Conservation (phyloP, 2,113 vertebrate species). For the Myotis lucifugus region DNA sequence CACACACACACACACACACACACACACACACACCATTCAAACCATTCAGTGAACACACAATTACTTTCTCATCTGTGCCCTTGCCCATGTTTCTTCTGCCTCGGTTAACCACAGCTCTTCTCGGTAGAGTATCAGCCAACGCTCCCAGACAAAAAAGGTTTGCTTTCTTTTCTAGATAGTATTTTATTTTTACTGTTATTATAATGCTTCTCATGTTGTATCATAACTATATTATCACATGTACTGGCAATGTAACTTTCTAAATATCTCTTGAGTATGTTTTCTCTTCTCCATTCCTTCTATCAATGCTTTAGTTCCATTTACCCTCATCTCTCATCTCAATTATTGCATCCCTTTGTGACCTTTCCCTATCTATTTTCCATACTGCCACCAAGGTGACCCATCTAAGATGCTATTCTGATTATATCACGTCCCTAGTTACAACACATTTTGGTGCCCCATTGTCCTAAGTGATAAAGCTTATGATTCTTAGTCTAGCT, state of each 20-base stretch:
- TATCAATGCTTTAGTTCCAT: neutral
- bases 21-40: neutral
- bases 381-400: neutral
- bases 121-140: neutral
- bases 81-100: neutral
- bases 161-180: neutral
- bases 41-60: neutral
- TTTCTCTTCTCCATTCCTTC: neutral
- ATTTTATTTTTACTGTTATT: conserved; percentile 35
- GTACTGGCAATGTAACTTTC: neutral
- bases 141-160: neutral
- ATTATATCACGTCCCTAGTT: neutral
- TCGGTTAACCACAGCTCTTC: neutral
- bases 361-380: neutral
- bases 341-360: neutral
- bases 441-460: neutral
- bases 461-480: neutral
- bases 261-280: neutral
- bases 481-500: neutral
- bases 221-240: neutral
- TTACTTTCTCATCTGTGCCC: conserved; percentile 13
- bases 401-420: neutral
- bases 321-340: neutral
- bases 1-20: neutral
- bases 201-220: neutral